Evolutionary conservation across 1,140 invertebrate species (phyloP), one percentile per base, ranked within the genome.

Genomic region (Trachelipus rathkii): DNA sequence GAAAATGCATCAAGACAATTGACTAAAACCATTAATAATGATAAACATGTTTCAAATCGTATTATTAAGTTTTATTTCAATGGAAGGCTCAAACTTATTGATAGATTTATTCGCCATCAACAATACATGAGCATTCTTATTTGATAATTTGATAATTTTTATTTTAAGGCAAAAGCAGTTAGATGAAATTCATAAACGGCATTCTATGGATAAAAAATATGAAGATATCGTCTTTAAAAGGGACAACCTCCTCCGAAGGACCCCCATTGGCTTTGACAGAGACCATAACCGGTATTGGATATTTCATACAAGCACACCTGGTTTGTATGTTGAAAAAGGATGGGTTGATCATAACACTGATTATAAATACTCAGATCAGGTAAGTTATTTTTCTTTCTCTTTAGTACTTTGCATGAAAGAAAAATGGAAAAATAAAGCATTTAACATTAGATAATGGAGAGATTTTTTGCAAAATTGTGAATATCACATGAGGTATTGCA

Each of bases 271-370:
- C 6, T 82, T 82, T 19, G 86, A 87, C 71, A 80, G 86, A 50
- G 82, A 86, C 78, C 85, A 86, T 74, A 83, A 83, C 74, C 80
- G 86, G 15, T 87, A 87, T 80, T 87, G 86, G 86, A 79, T 86
- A n/a, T 86, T 87, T 81, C 82, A 82, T 66, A 80, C 46, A 43
- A 77, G 81, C 13, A 85, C 84, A 9, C 84, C 85, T n/a, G 86
- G 85, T 0, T 79, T 87, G 13, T 87, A 83, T 80, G 82, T 87
- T 8, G 86, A 87, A 74, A 86, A 85, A 83, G 50, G 50, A 15
- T 60, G 50, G 50, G 50, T 60, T 3, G 50, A 60, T 60, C 11
- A 19, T 19, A 60, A 60, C 19, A 60, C 50, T 15, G 50, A 60
- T 19, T 60, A 60, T 19, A 60, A 13, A 19, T 60, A 60, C 19